Evolutionary conservation across 2,113 vertebrate genomes (phyloP), one percentile per base, ranked within the genome.

Genomic region (Oreocharis arfaki): DNA sequence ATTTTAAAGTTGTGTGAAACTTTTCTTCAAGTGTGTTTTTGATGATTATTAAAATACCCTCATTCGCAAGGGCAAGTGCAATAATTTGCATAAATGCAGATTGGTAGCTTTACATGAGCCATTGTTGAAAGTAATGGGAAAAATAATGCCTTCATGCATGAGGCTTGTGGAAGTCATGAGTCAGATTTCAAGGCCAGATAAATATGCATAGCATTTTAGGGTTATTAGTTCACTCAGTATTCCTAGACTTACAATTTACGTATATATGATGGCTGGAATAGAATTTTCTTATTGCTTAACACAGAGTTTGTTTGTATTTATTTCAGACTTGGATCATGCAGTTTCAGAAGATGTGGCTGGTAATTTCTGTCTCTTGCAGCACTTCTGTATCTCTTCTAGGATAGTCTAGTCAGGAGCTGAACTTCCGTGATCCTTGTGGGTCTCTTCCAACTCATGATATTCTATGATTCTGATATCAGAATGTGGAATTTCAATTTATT

Each of bases 281-380:
- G 37, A 60, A 24, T 57, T 73, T 52, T 75, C 3, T 0, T 68
- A 35, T 19, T 88, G 16, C 18, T 77, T 92, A 35, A 76, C 5
- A 2, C 30, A 14, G n/a, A 6, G 2, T 63, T 61, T 89, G 7
- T 75, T 93, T 93, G 41, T 95, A 67, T 97, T 84, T 96, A 37
- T 97, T 98, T 84, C 91, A 99, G 99, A 96, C 60, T 95, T 99
- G 60, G 95, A 97, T 84, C 97, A 98, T 75, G 97, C 97, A 74
- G 98, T 99, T 91, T 97, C 99, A 80, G 98, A 97, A 90, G 97
- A 96, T 16, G 55, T 99, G 94, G 56, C 97, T 88, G 98, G 99
- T 99, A 98, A 98, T 98, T 85, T 84, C 42, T 15, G 0, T 69
- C 70, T 90, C 50, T 93, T 85, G 73, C n/a, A 81, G 56, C 27